These are phyloP conservation scores for Caretta caretta DNA, from an alignment of 2,113 vertebrate genomes.

Conservation along the genomic window DNA sequence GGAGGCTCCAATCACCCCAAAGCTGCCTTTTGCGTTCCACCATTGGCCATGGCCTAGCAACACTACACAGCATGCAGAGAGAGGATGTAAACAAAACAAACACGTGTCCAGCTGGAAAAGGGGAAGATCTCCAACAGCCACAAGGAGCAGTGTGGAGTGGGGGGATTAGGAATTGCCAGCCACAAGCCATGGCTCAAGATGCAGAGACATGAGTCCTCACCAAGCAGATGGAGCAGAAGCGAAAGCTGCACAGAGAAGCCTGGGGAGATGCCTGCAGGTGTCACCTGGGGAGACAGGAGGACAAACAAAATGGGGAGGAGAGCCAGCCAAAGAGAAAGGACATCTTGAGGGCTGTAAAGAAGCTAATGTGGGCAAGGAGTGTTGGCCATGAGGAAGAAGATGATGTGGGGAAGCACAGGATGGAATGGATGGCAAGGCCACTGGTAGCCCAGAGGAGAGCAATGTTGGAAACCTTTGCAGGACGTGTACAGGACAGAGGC, in stretches of 20 bases:
- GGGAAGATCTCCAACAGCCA: neutral
- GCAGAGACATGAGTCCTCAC: constrained; percentile 68
- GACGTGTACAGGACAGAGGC: neutral
- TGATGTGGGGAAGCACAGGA: constrained; percentile 11
- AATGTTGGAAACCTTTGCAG: neutral
- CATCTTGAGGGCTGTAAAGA: neutral
- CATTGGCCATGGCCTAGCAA: neutral
- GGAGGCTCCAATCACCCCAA: neutral
- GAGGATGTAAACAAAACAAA: neutral
- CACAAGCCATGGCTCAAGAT: neutral
- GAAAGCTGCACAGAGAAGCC: constrained; percentile 76
- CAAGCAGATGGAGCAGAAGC: constrained; percentile 66
- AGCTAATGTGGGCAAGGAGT: neutral
- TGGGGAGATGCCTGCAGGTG: constrained; percentile 51
- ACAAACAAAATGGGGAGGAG: constrained; percentile 45
- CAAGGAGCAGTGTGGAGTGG: neutral
- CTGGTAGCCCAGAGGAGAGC: neutral
- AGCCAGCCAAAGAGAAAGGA: neutral
- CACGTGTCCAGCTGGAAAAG: neutral
- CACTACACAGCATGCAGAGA: constrained; percentile 16
- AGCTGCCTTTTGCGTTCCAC: neutral
- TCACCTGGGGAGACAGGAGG: constrained; percentile 73
- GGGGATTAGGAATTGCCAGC: neutral
- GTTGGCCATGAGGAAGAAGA: neutral
- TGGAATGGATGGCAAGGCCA: constrained; percentile 57